These are phyloP conservation scores for Chaetorhynchus papuensis DNA, from an alignment of 2,113 vertebrate genomes.

Conservation along the genomic window DNA sequence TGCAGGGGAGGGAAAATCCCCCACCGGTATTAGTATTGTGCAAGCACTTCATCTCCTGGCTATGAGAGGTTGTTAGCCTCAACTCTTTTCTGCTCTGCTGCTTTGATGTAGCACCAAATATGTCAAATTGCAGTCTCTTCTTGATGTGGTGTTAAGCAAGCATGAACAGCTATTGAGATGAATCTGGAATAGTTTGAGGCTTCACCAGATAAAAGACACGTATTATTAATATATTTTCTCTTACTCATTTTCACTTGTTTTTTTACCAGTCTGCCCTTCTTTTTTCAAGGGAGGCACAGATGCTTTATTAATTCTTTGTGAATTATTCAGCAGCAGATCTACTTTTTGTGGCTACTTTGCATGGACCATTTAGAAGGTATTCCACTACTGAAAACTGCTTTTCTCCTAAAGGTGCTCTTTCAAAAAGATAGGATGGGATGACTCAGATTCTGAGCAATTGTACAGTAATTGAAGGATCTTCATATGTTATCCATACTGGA, in stretches of 20 bases:
- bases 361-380: neutral
- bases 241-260: neutral
- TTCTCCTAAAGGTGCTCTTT: neutral
- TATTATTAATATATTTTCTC: neutral
- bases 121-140: neutral
- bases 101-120: conserved; percentile 18
- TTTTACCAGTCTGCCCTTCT: neutral
- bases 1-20: neutral
- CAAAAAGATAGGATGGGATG: neutral
- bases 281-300: neutral
- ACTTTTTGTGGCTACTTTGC: neutral
- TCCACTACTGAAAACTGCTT: neutral
- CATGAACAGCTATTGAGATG: neutral
- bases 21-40: neutral
- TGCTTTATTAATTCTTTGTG: neutral
- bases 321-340: neutral
- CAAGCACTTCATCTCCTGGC: neutral
- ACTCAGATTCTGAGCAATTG: neutral
- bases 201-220: neutral
- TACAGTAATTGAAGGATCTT: neutral
- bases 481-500: neutral
- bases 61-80: neutral
- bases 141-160: neutral
- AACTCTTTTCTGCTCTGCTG: neutral
- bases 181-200: neutral